A percentile compares a stretch with the other conserved stretches of the same genome.
These are phyloP conservation scores for Spodoptera picta DNA, from an alignment of 2,888 invertebrate species.

Conservation along the genomic window DNA sequence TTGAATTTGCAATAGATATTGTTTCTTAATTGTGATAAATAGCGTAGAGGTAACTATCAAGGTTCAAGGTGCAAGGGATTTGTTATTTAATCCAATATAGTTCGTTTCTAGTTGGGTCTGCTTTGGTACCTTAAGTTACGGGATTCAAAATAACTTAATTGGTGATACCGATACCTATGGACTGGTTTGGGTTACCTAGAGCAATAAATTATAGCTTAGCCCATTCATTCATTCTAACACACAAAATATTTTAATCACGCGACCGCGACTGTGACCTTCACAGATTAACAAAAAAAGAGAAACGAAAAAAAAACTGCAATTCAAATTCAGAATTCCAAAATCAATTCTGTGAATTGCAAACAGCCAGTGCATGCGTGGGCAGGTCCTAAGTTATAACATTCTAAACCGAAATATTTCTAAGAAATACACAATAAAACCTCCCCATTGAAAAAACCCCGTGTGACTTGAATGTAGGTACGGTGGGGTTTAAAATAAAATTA, in stretches of 20 bases:
- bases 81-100: too few relatives aligned
- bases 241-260: background rate
- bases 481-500: constrained; percentile 48
- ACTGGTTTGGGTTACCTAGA: too few relatives aligned
- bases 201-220: too few relatives aligned
- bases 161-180: too few relatives aligned
- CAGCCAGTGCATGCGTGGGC: constrained; percentile 13
- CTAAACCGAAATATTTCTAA: constrained; percentile 24
- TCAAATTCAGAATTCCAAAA: constrained; percentile 16
- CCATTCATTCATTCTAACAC: too few relatives aligned
- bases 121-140: too few relatives aligned
- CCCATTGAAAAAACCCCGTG: constrained; percentile 59
- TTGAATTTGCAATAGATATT: constrained; percentile 44
- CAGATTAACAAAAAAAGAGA: background rate
- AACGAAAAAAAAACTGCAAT: background rate
- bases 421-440: constrained; percentile 29
- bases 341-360: constrained; percentile 29
- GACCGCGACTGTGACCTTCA: constrained; percentile 8
- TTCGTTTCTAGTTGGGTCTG: too few relatives aligned
- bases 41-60: constrained; percentile 4
- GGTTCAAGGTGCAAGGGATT: background rate
- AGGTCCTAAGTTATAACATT: constrained; percentile 6
- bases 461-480: constrained; percentile 36
- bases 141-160: too few relatives aligned
- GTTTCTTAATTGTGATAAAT: constrained; percentile 45